These are phyloP conservation scores for Phasia obesa DNA, from an alignment of 2,888 invertebrate genomes.

Conservation along the genomic window DNA sequence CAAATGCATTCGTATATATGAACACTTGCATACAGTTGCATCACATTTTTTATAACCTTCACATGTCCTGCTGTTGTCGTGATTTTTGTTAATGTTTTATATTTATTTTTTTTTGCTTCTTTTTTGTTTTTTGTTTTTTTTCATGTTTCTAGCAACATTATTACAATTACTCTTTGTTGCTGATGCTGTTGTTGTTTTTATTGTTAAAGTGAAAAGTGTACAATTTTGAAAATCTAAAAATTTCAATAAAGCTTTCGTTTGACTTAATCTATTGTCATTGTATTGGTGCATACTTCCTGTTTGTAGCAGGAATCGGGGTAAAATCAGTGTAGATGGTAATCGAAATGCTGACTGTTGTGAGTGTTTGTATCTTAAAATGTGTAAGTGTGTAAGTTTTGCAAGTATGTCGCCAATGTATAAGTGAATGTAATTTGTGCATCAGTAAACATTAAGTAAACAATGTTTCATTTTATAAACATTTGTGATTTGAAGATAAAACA, in stretches of 20 bases:
- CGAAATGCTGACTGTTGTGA: slow-evolving; percentile 20
- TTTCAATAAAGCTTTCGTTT: slow-evolving; percentile 61
- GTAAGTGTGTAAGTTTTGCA: neutral
- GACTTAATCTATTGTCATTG: slow-evolving; percentile 63
- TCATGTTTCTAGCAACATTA: neutral
- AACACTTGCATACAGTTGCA: slow-evolving; percentile 46
- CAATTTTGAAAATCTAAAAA: slow-evolving; percentile 49
- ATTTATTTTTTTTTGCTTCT: too few relatives aligned
- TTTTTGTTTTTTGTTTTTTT: slow-evolving; percentile 9
- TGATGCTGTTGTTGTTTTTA: slow-evolving; percentile 21
- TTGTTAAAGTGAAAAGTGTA: slow-evolving; percentile 14
- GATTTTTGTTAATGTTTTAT: slow-evolving; percentile 20
- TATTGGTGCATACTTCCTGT: slow-evolving; percentile 61
- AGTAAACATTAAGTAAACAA: slow-evolving; percentile 50
- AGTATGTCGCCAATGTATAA: neutral
- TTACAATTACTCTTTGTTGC: slow-evolving; percentile 6
- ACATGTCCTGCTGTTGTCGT: slow-evolving; percentile 35
- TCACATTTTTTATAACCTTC: slow-evolving; percentile 35
- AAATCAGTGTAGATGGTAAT: slow-evolving; percentile 15
- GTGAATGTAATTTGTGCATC: slow-evolving; percentile 43
- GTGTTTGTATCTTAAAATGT: neutral
- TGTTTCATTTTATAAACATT: slow-evolving; percentile 53
- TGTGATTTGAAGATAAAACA: slow-evolving; percentile 58
- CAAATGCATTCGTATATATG: neutral
- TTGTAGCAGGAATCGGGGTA: slow-evolving; percentile 13